phyloP scores from a whole-genome alignment of 2,888 invertebrate species.

The Cantharis rustica region DNA sequence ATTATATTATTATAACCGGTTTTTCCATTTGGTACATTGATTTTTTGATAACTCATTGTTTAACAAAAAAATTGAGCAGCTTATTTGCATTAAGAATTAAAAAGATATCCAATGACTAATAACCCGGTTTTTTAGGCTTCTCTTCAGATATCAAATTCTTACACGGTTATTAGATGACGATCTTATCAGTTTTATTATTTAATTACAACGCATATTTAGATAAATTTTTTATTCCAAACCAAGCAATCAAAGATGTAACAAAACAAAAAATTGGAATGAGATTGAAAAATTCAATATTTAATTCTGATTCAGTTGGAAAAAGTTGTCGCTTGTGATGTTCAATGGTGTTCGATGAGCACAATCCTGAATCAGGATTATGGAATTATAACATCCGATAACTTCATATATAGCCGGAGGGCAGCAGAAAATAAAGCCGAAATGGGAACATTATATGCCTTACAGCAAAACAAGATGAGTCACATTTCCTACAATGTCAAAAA shows the following conservation, averaged over 20 bases:
- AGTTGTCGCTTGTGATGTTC: neutral
- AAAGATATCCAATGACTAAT: neutral
- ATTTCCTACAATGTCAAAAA: neutral
- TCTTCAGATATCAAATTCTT: neutral
- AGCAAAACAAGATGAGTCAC: neutral
- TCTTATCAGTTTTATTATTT: neutral
- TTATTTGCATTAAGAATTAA: neutral
- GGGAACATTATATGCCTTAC: neutral
- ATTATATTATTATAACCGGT: neutral
- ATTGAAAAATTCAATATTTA: neutral
- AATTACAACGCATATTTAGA: neutral
- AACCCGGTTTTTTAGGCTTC: neutral
- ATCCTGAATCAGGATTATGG: neutral
- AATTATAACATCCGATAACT: neutral
- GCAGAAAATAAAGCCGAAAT: neutral
- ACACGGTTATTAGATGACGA: neutral
- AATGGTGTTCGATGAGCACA: neutral
- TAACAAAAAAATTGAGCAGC: neutral
- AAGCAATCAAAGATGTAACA: neutral
- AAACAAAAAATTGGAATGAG: neutral
- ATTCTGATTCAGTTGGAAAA: neutral
- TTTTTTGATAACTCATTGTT: neutral
- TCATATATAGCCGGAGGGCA: neutral
- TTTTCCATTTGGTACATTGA: neutral
- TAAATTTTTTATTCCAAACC: neutral